phyloP scores from a whole-genome alignment of 2,113 vertebrate genomes.

The Amphilophus citrinellus region DNA sequence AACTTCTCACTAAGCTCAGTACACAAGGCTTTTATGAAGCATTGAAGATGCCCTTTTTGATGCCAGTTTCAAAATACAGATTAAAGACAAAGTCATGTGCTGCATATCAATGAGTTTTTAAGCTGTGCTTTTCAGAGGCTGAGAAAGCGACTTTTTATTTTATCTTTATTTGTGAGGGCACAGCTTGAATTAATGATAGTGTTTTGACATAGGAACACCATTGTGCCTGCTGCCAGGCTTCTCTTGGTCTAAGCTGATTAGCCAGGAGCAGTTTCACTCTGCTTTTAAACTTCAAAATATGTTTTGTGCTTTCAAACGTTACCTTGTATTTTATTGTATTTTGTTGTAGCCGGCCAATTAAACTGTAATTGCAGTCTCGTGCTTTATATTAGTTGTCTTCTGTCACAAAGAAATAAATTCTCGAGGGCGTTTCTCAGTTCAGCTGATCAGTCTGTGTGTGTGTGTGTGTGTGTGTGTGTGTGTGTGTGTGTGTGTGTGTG shows the following conservation, averaged over 20 bases:
- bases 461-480: not conserved
- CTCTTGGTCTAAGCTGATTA: constrained; percentile 65
- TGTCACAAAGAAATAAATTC: not conserved
- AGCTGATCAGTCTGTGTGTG: not conserved
- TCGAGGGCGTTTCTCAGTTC: not conserved
- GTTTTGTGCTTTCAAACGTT: constrained; percentile 33
- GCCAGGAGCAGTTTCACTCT: constrained; percentile 43
- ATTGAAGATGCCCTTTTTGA: constrained; percentile 40
- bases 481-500: no score
- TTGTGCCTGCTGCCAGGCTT: constrained; percentile 61
- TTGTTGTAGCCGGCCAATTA: not conserved
- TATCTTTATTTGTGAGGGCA: constrained; percentile 60
- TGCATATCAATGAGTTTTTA: constrained; percentile 67
- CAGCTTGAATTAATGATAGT: constrained; percentile 72
- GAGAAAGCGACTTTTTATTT: constrained; percentile 47
- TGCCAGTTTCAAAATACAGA: constrained; percentile 65
- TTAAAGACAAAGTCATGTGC: constrained; percentile 64
- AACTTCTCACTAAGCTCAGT: constrained; percentile 42
- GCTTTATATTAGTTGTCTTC: not conserved
- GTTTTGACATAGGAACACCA: constrained; percentile 59
- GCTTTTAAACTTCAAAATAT: constrained; percentile 44
- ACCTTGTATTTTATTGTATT: constrained; percentile 14
- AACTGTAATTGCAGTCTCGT: not conserved
- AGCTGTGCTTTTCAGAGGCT: constrained; percentile 53
- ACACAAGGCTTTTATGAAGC: constrained; percentile 46